These are phyloP conservation scores for Thecophora atra DNA, from an alignment of 2,888 invertebrate genomes.

Conservation along the genomic window DNA sequence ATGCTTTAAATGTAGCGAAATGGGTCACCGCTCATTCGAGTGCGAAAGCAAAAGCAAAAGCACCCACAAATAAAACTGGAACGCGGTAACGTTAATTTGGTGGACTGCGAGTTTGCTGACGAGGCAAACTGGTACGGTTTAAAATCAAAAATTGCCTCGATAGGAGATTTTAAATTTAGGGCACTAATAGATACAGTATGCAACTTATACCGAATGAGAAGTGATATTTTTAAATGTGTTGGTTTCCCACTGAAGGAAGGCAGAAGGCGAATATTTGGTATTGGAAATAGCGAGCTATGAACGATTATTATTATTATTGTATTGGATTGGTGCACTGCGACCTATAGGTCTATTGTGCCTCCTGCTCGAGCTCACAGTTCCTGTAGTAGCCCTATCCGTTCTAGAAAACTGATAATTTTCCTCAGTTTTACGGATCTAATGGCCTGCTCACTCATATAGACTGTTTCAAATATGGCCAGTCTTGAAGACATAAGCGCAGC, in stretches of 20 bases:
- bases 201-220: not conserved
- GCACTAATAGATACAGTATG: not conserved
- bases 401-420: no score
- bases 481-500: no score
- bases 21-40: not conserved
- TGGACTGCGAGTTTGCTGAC: not conserved
- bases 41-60: not conserved
- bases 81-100: not conserved
- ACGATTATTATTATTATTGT: no score
- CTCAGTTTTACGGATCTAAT: no score
- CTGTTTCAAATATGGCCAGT: no score
- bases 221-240: not conserved
- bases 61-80: not conserved
- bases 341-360: no score
- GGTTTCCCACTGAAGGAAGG: not conserved
- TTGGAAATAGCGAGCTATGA: not conserved
- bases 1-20: not conserved
- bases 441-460: no score
- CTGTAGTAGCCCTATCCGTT: no score
- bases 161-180: not conserved
- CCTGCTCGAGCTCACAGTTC: no score
- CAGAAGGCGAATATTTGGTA: not conserved
- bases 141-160: not conserved
- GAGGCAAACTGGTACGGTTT: not conserved
- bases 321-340: no score